Evolutionary conservation across 2,888 invertebrate species (phyloP).

Genomic region (Acrocyrtus sp.): DNA sequence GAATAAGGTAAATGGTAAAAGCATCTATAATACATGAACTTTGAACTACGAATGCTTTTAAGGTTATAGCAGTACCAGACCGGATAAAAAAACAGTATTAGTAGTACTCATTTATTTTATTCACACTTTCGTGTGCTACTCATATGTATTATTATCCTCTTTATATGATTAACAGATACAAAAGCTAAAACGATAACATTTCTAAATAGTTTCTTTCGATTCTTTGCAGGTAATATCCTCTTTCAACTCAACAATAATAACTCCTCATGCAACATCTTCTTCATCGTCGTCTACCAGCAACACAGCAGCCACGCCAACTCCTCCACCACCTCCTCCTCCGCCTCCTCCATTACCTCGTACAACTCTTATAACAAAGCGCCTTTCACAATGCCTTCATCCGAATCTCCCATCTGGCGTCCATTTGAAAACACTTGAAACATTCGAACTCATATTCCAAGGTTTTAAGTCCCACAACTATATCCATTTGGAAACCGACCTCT

Average conservation of each 20-base stretch:
- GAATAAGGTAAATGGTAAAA: slow-evolving; percentile 87
- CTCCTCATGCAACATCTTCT: not conserved
- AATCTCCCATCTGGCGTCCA: slow-evolving; percentile 91
- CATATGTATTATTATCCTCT: too few species aligned
- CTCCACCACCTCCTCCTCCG: not conserved
- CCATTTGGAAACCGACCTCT: slow-evolving; percentile 7
- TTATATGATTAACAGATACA: too few species aligned
- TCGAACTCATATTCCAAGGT: slow-evolving; percentile 85
- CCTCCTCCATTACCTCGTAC: slow-evolving; percentile 74
- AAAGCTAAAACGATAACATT: too few species aligned
- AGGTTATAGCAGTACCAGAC: too few species aligned
- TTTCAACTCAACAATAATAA: slow-evolving; percentile 64
- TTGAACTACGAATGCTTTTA: too few species aligned
- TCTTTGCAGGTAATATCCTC: slow-evolving; percentile 56
- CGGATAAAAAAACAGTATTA: too few species aligned
- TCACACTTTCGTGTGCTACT: too few species aligned
- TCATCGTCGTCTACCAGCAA: not conserved
- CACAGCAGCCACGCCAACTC: too few species aligned
- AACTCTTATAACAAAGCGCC: slow-evolving; percentile 87
- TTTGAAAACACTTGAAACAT: slow-evolving; percentile 89
- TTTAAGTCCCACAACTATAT: slow-evolving; percentile 22
- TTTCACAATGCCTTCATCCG: slow-evolving; percentile 95
- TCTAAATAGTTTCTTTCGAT: too few species aligned
- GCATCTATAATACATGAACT: too few species aligned
- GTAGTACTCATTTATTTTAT: too few species aligned